A percentile compares a stretch with the other conserved stretches of the same genome.
Evolutionary conservation across 1,140 invertebrate genomes (phyloP).

Genomic region (Scaptomyza montana): DNA sequence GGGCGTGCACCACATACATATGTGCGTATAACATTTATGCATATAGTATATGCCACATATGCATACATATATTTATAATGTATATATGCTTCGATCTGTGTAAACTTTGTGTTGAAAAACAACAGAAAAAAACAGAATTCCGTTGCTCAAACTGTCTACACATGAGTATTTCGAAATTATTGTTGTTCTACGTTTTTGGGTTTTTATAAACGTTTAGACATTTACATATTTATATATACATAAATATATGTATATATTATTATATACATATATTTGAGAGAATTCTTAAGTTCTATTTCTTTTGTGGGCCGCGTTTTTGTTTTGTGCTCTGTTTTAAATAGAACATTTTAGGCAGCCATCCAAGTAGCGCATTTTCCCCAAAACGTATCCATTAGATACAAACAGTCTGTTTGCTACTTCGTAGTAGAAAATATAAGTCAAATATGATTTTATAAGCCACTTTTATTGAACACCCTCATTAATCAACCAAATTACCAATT

Average conservation of each 20-base stretch:
- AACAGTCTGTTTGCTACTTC: not conserved
- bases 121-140: conserved; percentile 35
- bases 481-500: too few species aligned
- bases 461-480: too few species aligned
- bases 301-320: conserved; percentile 50
- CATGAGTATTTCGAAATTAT: conserved; percentile 47
- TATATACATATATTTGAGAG: conserved; percentile 3
- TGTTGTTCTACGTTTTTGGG: conserved; percentile 11
- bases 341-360: conserved; percentile 33
- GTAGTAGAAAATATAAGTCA: too few species aligned
- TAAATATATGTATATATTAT: not conserved
- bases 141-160: conserved; percentile 23
- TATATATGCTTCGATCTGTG: conserved; percentile 31
- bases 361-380: conserved; percentile 19
- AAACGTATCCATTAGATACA: conserved; percentile 16
- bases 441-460: too few species aligned
- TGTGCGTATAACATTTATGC: too few species aligned
- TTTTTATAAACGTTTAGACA: not conserved
- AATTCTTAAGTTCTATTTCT: conserved; percentile 22
- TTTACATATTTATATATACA: conserved; percentile 3
- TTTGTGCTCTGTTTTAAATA: conserved; percentile 62
- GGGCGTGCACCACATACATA: conserved; percentile 11
- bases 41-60: too few species aligned
- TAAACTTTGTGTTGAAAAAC: conserved; percentile 47
- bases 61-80: not conserved